A percentile compares a stretch with the other conserved stretches of the same genome.
Evolutionary conservation across 2,888 invertebrate genomes (phyloP).

Genomic region (Aspidiotus rigidus): DNA sequence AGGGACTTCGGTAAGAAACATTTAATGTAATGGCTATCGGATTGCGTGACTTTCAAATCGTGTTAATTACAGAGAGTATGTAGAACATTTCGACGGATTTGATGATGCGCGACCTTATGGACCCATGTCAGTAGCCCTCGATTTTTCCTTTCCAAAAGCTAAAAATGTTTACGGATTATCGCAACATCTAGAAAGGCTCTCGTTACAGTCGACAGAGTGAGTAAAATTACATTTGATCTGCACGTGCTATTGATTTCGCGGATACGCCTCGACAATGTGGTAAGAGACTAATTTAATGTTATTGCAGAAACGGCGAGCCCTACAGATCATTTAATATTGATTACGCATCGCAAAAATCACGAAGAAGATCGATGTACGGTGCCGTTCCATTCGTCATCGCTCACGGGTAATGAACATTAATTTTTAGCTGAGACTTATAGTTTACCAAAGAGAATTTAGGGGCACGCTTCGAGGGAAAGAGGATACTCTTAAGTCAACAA

Average conservation of each 20-base stretch:
- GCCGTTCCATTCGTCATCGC: constrained; percentile 87
- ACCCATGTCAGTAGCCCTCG: constrained; percentile 87
- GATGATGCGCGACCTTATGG: constrained; percentile 90
- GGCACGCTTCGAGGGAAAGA: no score
- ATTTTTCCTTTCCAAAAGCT: constrained; percentile 85
- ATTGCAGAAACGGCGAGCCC: constrained; percentile 58
- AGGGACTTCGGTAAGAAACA: no score
- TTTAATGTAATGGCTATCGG: no score
- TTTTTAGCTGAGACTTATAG: no score
- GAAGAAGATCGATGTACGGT: constrained; percentile 86
- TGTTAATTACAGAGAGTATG: constrained; percentile 60
- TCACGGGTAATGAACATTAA: constrained; percentile 56
- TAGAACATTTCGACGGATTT: constrained; percentile 90
- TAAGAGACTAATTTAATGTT: no score
- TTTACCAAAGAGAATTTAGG: no score
- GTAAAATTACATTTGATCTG: no score
- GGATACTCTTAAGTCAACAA: no score
- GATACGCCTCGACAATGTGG: no score
- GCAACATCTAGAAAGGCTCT: constrained; percentile 87
- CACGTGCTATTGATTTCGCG: no score
- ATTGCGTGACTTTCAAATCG: no score
- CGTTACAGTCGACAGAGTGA: constrained; percentile 72
- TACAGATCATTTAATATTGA: constrained; percentile 94
- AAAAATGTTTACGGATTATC: constrained; percentile 91
- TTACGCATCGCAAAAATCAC: constrained; percentile 54